Evolutionary conservation across 2,888 invertebrate genomes (phyloP).

Genomic region (Diarsia brunnea): DNA sequence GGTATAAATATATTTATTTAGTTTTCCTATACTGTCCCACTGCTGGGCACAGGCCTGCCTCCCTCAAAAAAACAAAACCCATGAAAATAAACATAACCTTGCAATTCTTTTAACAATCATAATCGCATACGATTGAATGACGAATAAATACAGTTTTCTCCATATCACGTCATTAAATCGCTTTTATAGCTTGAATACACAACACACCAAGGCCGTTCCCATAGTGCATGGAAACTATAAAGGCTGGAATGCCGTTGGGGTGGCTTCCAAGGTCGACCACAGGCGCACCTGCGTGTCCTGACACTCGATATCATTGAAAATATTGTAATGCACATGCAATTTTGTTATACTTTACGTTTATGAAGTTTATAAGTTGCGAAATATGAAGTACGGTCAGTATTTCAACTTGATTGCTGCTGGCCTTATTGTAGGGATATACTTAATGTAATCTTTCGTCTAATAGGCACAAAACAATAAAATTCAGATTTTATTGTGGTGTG

Average conservation of each 20-base stretch:
- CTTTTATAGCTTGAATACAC: slow-evolving; percentile 18
- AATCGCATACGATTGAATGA: not conserved
- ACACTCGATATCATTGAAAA: slow-evolving; percentile 56
- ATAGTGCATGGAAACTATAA: slow-evolving; percentile 53
- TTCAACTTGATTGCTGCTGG: not conserved
- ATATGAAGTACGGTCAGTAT: not conserved
- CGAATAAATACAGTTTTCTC: slow-evolving; percentile 1
- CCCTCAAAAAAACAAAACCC: not conserved
- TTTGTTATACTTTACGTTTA: slow-evolving; percentile 52
- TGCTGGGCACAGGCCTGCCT: not conserved
- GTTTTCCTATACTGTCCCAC: not conserved
- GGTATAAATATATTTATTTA: not conserved
- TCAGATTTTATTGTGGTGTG: not conserved
- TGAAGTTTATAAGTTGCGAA: slow-evolving; percentile 24
- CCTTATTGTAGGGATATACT: not conserved
- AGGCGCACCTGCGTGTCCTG: slow-evolving; percentile 55
- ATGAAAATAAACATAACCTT: not conserved
- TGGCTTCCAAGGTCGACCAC: slow-evolving; percentile 68
- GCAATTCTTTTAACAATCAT: slow-evolving; percentile 8
- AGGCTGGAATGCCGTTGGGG: slow-evolving; percentile 72
- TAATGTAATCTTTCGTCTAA: not conserved
- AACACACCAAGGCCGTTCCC: slow-evolving; percentile 44
- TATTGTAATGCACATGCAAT: slow-evolving; percentile 58
- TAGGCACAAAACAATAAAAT: not conserved
- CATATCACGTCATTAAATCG: slow-evolving; percentile 20